These are phyloP conservation scores for Argyrosomus regius DNA, from an alignment of 2,797 vertebrate genomes.

Conservation along the genomic window DNA sequence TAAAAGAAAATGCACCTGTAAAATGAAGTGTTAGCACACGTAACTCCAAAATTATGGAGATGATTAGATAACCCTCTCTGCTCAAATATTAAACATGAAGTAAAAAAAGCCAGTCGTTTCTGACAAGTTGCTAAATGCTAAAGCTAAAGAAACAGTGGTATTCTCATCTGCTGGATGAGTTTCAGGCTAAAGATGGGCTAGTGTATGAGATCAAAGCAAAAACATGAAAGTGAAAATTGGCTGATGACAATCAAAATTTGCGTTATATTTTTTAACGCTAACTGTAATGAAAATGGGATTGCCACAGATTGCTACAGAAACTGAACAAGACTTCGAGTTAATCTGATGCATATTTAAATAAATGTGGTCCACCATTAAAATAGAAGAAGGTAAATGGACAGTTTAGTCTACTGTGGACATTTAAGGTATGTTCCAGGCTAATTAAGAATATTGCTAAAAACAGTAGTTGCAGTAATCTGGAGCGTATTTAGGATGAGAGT, in stretches of 20 bases:
- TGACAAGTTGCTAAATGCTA: slow-evolving; percentile 6
- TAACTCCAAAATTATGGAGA: background rate
- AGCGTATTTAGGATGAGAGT: slow-evolving; percentile 77
- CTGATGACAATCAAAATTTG: slow-evolving; percentile 28
- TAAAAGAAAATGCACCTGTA: slow-evolving; percentile 15
- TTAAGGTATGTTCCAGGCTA: slow-evolving; percentile 40
- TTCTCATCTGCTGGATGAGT: slow-evolving; percentile 30
- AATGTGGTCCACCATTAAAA: slow-evolving; percentile 43
- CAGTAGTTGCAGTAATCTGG: slow-evolving; percentile 80
- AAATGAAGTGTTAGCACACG: slow-evolving; percentile 28
- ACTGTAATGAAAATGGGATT: slow-evolving; percentile 64
- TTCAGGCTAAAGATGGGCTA: slow-evolving; percentile 28
- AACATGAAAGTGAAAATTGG: slow-evolving; percentile 53
- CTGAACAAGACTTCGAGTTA: slow-evolving; percentile 45
- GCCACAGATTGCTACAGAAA: slow-evolving; percentile 77
- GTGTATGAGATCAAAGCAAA: slow-evolving; percentile 52
- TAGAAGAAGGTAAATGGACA: slow-evolving; percentile 24
- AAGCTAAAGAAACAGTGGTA: slow-evolving; percentile 14
- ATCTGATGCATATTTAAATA: slow-evolving; percentile 31
- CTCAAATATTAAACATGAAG: slow-evolving; percentile 18
- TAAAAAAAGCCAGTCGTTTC: slow-evolving; percentile 1
- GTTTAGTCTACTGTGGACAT: slow-evolving; percentile 44
- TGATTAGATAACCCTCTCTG: background rate
- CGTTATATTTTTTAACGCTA: background rate
- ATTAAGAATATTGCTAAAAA: slow-evolving; percentile 51